Evolutionary conservation across 35 echinoderm and acorn worm genomes (phyloP), one percentile per base, ranked within the genome.

Genomic region (Eucidaris tribuloides): DNA sequence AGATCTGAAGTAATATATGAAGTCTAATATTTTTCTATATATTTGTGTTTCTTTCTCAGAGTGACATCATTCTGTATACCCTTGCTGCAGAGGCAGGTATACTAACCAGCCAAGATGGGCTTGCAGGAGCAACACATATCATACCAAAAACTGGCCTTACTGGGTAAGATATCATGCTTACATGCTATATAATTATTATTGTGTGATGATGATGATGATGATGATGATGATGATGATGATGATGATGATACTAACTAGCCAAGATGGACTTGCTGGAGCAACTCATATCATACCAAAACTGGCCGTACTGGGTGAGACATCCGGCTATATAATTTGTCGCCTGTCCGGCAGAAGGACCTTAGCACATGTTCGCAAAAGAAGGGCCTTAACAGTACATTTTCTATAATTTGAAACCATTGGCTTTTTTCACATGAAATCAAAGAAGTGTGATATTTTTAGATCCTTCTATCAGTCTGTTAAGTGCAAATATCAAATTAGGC

Each of bases 211-310:
- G n/a, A 52, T 52, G 48, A 52, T 52, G n/a, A 52, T 52, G 48
- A 52, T 52, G n/a, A n/a, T 52, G n/a, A n/a, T 52, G 48, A 52
- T 52, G n/a, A 52, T 52, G 48, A 52, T 52, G 48, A 52, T 52
- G 9, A 52, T 52, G n/a, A n/a, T 9, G 48, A 52, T 52, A 52
- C 48, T 52, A 52, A 7, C 68, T 24, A 74, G 68, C 9, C 24
- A 15, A 74, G 68, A 74, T 74, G 68, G 68, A 19, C 36, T 74
- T 14, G 68, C 68, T 1, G 68, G 68, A 20, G 68, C 68, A 9
- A 4, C n/a, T 38, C 68, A 74, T 44, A 74, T 25, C 37, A 40
- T 74, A 25, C 68, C 68, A 11, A 25, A 22, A 74, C 68, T 3
- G 68, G 68, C 11, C 38, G 38, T 44, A 43, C 68, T 2, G 68